phyloP scores from a whole-genome alignment of 2,888 invertebrate genomes.

The Yponomeuta malinellus region DNA sequence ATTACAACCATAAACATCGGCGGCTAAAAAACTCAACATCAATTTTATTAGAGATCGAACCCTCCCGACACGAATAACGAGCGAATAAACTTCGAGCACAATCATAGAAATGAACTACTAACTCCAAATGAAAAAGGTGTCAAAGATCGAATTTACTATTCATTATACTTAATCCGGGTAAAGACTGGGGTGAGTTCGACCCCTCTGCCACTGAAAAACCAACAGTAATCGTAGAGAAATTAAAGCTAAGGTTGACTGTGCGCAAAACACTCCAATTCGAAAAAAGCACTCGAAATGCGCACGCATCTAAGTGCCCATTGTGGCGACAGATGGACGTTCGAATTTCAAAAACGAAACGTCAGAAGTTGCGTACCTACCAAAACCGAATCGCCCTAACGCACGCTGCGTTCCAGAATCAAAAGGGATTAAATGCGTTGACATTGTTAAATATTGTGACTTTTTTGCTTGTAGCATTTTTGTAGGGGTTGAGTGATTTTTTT shows the following conservation, averaged over 20 bases:
- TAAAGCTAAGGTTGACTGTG: constrained; percentile 20
- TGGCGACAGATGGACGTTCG: constrained; percentile 67
- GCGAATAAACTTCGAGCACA: constrained; percentile 44
- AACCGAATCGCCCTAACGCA: too few relatives aligned
- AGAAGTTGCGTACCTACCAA: constrained; percentile 25
- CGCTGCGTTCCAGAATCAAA: constrained; percentile 19
- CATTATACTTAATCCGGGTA: constrained; percentile 72
- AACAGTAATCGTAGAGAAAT: constrained; percentile 18
- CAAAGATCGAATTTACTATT: constrained; percentile 76
- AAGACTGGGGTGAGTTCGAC: constrained; percentile 48
- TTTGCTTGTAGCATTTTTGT: too few relatives aligned
- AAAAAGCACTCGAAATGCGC: constrained; percentile 59
- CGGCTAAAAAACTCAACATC: neutral
- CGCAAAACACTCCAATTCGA: constrained; percentile 42
- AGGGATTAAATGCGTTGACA: neutral
- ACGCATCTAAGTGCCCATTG: constrained; percentile 69
- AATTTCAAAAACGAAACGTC: constrained; percentile 43
- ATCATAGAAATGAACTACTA: constrained; percentile 59
- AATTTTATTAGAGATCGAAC: neutral
- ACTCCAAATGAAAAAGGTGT: constrained; percentile 74
- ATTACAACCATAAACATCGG: neutral
- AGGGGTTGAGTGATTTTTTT: constrained; percentile 26
- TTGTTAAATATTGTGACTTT: too few relatives aligned
- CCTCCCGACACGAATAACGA: constrained; percentile 39
- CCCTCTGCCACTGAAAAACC: constrained; percentile 20